These are phyloP conservation scores for Periphyllus acericola DNA, from an alignment of 2,888 invertebrate species.

Conservation along the genomic window DNA sequence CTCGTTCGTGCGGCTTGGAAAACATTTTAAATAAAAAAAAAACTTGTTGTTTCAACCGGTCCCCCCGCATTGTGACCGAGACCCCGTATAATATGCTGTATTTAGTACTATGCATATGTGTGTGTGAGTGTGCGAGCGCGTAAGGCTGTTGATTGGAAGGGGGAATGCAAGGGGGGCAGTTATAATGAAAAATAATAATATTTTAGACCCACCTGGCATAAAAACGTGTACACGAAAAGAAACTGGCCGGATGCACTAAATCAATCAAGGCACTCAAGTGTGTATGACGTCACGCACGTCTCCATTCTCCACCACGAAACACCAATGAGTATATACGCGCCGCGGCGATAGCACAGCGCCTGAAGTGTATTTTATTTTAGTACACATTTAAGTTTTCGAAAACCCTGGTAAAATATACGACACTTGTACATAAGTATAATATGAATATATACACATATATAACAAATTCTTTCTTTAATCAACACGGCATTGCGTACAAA, in stretches of 20 bases:
- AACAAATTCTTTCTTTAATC: not conserved
- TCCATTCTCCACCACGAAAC: slow-evolving; percentile 33
- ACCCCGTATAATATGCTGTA: not conserved
- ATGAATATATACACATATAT: not conserved
- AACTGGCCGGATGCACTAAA: slow-evolving; percentile 61
- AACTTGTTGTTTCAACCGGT: slow-evolving; percentile 19
- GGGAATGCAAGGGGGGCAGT: not conserved
- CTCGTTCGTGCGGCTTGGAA: not conserved
- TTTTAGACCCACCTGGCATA: slow-evolving; percentile 57
- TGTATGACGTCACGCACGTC: slow-evolving; percentile 55
- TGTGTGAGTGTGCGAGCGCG: not conserved
- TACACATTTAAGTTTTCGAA: slow-evolving; percentile 19
- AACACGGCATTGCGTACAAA: not conserved
- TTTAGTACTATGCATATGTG: not conserved
- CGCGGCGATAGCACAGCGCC: slow-evolving; percentile 6
- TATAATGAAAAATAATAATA: slow-evolving; percentile 46
- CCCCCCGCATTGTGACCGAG: not conserved
- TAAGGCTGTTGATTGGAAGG: not conserved
- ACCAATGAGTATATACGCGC: slow-evolving; percentile 46
- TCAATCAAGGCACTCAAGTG: slow-evolving; percentile 60
- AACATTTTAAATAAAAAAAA: not conserved
- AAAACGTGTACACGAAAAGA: slow-evolving; percentile 46
- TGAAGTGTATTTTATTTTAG: slow-evolving; percentile 55
- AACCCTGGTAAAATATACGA: not conserved
- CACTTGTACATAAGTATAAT: not conserved